A percentile compares a stretch with the other conserved stretches of the same genome.
Evolutionary conservation across 2,888 invertebrate genomes (phyloP).

Genomic region (Caenorhabditis becei): DNA sequence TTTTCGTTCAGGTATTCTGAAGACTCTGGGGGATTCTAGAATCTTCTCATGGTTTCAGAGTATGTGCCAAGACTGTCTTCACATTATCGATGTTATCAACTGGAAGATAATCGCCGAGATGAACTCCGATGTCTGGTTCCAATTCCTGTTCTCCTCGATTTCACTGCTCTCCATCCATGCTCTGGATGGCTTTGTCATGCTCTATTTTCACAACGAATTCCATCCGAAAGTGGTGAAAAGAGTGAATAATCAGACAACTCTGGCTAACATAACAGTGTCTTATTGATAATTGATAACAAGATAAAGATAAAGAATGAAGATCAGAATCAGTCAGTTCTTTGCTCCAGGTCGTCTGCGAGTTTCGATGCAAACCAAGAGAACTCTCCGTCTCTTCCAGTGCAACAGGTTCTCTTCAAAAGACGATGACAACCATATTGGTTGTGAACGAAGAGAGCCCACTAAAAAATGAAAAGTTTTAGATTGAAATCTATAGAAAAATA

Average conservation of each 20-base stretch:
- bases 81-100: constrained; percentile 30
- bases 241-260: neutral
- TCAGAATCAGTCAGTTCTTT: too few relatives aligned
- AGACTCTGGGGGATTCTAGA: neutral
- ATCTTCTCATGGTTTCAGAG: constrained; percentile 13
- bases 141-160: constrained; percentile 34
- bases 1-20: constrained; percentile 16
- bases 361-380: too few relatives aligned
- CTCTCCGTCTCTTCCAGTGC: neutral
- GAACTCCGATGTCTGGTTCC: constrained; percentile 35
- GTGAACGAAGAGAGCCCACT: neutral
- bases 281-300: too few relatives aligned
- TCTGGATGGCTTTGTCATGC: constrained; percentile 38
- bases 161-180: constrained; percentile 31
- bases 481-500: too few relatives aligned
- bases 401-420: neutral
- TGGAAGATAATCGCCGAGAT: constrained; percentile 14
- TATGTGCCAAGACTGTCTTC: constrained; percentile 40
- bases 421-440: neutral
- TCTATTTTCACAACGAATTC: constrained; percentile 27
- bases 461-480: neutral
- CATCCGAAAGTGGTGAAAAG: constrained; percentile 28
- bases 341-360: too few relatives aligned
- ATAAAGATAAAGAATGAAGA: too few relatives aligned
- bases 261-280: too few relatives aligned